Percentiles rank a stretch among this genome's conserved stretches.
Evolutionary conservation across 1,140 invertebrate genomes (phyloP).

Genomic region (Gonioctena quinquepunctata): DNA sequence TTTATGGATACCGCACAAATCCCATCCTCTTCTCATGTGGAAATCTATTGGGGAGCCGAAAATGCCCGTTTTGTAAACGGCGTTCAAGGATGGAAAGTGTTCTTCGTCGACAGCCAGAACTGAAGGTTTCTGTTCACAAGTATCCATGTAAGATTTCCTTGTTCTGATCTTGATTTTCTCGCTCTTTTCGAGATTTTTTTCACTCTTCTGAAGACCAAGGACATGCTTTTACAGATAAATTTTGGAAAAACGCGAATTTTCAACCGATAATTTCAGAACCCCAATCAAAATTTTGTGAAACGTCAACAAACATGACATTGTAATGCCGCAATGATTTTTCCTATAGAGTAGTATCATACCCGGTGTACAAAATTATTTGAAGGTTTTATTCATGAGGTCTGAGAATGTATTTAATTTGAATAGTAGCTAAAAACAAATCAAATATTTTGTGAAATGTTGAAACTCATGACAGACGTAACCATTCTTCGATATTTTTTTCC

Average conservation of each 20-base stretch:
- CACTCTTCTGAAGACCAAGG: conserved; percentile 1
- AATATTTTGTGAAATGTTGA: background rate
- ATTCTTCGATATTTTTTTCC: no score
- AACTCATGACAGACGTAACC: background rate
- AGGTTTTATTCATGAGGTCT: no score
- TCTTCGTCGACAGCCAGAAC: background rate
- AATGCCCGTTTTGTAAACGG: conserved; percentile 9
- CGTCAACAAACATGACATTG: background rate
- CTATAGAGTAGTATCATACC: no score
- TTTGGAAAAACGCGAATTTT: background rate
- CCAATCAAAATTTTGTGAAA: background rate
- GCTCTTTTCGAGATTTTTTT: conserved; percentile 5
- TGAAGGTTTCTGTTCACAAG: background rate
- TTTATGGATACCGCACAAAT: conserved; percentile 51
- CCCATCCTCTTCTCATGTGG: background rate
- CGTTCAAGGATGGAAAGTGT: conserved; percentile 7
- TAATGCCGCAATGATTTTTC: no score
- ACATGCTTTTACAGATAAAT: background rate
- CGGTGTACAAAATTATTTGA: no score
- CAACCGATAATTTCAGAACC: background rate
- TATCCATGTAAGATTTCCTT: background rate
- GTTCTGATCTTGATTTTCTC: background rate
- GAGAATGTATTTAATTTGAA: no score
- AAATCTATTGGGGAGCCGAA: conserved; percentile 7
- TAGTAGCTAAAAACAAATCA: no score